Evolutionary conservation across 1,140 invertebrate genomes (phyloP).

Genomic region (Lineus longissimus): DNA sequence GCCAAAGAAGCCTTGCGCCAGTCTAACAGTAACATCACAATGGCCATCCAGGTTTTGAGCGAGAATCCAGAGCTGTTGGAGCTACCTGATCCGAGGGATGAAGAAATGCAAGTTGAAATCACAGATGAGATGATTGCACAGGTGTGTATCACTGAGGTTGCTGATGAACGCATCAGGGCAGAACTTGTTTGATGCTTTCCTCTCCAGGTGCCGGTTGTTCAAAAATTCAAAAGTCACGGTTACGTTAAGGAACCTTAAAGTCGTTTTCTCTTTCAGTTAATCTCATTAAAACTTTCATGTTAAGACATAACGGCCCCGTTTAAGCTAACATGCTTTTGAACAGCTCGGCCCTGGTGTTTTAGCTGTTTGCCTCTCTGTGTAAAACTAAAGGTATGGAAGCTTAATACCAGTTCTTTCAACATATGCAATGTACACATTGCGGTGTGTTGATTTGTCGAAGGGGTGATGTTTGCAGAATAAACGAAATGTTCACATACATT

Average conservation of each 20-base stretch:
- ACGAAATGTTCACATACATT: no score
- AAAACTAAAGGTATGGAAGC: no score
- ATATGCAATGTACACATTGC: no score
- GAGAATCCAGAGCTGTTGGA: conserved; percentile 57
- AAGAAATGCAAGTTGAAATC: conserved; percentile 17
- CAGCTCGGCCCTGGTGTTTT: no score
- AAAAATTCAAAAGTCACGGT: not conserved
- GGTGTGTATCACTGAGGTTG: conserved; percentile 22
- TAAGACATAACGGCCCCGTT: no score
- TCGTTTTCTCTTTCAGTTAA: not conserved
- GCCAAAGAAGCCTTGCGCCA: conserved; percentile 61
- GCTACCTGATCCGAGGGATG: conserved; percentile 20
- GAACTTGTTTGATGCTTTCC: no score
- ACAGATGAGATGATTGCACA: conserved; percentile 41
- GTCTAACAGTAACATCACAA: conserved; percentile 65
- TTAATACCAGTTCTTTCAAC: no score
- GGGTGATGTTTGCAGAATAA: no score
- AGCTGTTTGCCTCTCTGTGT: no score
- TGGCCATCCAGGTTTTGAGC: conserved; percentile 60
- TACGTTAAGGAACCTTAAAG: not conserved
- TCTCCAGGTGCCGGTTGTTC: not conserved
- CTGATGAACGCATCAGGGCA: no score
- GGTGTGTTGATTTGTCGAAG: no score
- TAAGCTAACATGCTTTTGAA: no score
- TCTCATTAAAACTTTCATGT: conserved; percentile 14